Base-by-base conservation (phyloP, 2,888 invertebrate genomes). In the Norana najaformis region DNA sequence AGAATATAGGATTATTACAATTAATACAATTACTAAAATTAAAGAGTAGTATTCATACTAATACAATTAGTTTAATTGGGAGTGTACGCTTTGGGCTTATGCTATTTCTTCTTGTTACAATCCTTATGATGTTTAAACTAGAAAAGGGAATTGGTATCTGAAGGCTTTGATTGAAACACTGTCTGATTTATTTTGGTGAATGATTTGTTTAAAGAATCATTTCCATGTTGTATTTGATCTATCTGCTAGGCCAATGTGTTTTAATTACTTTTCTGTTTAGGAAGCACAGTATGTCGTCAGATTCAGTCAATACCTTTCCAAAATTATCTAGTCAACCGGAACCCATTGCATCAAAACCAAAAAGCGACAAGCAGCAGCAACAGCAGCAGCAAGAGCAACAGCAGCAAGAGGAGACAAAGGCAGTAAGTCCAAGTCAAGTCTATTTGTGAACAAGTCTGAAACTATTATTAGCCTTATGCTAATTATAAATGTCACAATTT, bases 261-360 rank as follows among this genome's bases (percentile, higher is more conserved):
- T 53, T 69, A n/a, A 8, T 16, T 69, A n/a, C 36, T 36, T 36
- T 35, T 36, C 0, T n/a, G 85, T 14, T 85, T 16, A 85, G 85
- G 85, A 85, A 85, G 37, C 85, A 85, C 34, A 85, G 35, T 23
- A 35, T 85, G 23, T 37, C 37, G 36, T 85, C 85, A 16, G 37
- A 6, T 85, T n/a, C 85, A 36, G 85, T 85, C n/a, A 35, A n/a
- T 37, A 35, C 30, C n/a, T 69, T 69, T 18, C 34, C 34, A 37
- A 85, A 85, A 5, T 36, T 37, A 35, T 85, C 85, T 85, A 85
- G 85, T 85, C 85, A 85, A 85, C 85, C 85, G 85, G 85, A 14
- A 85, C 36, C 85, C 0, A 69, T n/a, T n/a, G n/a, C n/a, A n/a
- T n/a, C n/a, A n/a, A n/a, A n/a, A n/a, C n/a, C n/a, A n/a, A n/a